Conservation (phyloP, 2,888 invertebrate genomes). For the Orgyia antiqua region DNA sequence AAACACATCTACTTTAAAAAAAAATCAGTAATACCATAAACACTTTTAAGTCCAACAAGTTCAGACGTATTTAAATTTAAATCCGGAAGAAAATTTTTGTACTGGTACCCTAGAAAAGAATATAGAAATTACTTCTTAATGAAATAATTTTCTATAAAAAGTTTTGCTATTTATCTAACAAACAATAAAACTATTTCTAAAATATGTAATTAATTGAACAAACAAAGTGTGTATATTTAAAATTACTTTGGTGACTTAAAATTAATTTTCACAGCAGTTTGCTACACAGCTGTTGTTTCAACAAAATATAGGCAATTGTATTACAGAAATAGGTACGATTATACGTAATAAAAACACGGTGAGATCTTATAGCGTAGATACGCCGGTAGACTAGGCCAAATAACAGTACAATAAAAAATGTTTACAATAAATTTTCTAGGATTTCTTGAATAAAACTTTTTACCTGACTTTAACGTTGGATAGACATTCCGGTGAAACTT, state of each 20-base stretch:
- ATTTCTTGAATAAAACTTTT: conserved; percentile 11
- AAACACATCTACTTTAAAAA: background rate
- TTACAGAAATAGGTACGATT: no score
- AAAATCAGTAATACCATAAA: conserved; percentile 7
- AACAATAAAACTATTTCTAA: no score
- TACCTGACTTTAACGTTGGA: conserved; percentile 60
- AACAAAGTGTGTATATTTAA: no score
- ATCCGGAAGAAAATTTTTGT: conserved; percentile 7
- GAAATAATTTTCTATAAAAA: no score
- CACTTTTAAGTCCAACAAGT: conserved; percentile 6
- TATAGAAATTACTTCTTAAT: conserved; percentile 2
- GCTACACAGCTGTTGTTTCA: no score
- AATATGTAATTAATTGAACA: no score
- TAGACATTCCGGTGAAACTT: conserved; percentile 59
- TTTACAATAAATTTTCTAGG: conserved; percentile 5
- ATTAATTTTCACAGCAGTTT: no score
- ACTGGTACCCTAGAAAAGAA: conserved; percentile 8
- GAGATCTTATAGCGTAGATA: conserved; percentile 16
- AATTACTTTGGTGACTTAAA: no score
- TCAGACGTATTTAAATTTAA: conserved; percentile 6
- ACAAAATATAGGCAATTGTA: no score
- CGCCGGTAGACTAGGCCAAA: conserved; percentile 37
- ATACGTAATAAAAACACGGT: conserved; percentile 35
- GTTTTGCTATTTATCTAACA: no score
- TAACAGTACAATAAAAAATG: conserved; percentile 30